Conservation (phyloP, 2,797 vertebrate genomes). For the Hyperoplus lanceolatus region DNA sequence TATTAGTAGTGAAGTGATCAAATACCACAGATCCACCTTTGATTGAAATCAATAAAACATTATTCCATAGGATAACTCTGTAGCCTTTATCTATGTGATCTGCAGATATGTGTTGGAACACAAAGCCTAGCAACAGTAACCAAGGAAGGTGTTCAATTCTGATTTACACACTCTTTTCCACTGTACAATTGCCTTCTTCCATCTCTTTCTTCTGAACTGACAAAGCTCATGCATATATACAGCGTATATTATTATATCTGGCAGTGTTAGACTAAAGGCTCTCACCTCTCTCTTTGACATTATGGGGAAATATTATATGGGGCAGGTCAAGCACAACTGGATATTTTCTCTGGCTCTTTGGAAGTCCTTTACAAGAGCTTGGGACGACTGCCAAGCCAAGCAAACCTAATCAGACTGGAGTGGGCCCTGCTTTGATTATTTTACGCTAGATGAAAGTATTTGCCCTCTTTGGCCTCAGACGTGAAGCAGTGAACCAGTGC, state of each 20-base stretch:
- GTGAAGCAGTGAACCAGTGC: not conserved
- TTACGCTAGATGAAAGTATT: constrained; percentile 56
- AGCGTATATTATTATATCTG: not conserved
- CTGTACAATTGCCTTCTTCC: not conserved
- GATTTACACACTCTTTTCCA: not conserved
- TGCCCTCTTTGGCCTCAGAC: constrained; percentile 32
- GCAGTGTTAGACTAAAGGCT: constrained; percentile 3
- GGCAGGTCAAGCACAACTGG: constrained; percentile 36
- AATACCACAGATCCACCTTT: too few species aligned
- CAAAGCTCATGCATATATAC: not conserved
- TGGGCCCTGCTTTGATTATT: constrained; percentile 62
- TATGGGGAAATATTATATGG: constrained; percentile 46
- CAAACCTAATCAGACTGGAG: constrained; percentile 62
- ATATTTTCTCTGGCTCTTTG: constrained; percentile 41
- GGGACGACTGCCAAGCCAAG: constrained; percentile 61
- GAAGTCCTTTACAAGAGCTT: constrained; percentile 34
- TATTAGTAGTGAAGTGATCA: too few species aligned
- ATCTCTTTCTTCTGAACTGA: not conserved
- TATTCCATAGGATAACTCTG: not conserved
- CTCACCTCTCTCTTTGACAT: constrained; percentile 25
- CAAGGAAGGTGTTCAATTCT: not conserved
- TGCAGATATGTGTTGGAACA: not conserved
- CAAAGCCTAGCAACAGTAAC: not conserved
- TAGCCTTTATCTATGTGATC: not conserved
- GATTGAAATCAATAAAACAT: too few species aligned